phyloP scores from a whole-genome alignment of 2,113 vertebrate species.

The Calidris pygmaea region DNA sequence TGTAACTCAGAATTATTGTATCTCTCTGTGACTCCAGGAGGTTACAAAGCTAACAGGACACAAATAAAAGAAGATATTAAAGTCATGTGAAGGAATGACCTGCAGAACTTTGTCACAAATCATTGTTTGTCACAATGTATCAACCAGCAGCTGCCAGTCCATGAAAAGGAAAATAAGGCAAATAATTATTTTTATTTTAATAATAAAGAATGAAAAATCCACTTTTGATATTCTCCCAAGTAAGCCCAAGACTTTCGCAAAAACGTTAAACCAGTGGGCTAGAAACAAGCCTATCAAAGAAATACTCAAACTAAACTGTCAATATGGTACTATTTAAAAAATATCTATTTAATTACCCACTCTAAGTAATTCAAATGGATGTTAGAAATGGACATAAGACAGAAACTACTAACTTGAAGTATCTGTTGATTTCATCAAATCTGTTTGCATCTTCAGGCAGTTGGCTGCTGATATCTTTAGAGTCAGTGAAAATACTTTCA shows the following conservation, averaged over 20 bases:
- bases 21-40: background rate
- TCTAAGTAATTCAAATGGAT: background rate
- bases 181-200: background rate
- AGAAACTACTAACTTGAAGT: slow-evolving; percentile 78
- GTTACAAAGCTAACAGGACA: background rate
- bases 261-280: background rate
- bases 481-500: slow-evolving; percentile 84
- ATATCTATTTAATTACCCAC: background rate
- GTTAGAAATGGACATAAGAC: background rate
- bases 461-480: slow-evolving; percentile 80
- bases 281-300: background rate
- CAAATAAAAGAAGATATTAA: background rate
- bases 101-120: background rate
- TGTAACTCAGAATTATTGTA: background rate
- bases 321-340: background rate
- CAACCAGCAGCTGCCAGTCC: background rate
- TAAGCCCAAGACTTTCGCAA: background rate
- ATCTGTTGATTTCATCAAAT: slow-evolving; percentile 75
- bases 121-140: background rate
- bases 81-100: background rate
- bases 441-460: slow-evolving; percentile 68
- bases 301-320: background rate
- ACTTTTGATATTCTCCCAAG: background rate
- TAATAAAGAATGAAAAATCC: background rate
- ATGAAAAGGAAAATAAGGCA: background rate